Evolutionary conservation across 2,888 invertebrate species (phyloP), one percentile per base, ranked within the genome.

Genomic region (Abrostola triplasia): DNA sequence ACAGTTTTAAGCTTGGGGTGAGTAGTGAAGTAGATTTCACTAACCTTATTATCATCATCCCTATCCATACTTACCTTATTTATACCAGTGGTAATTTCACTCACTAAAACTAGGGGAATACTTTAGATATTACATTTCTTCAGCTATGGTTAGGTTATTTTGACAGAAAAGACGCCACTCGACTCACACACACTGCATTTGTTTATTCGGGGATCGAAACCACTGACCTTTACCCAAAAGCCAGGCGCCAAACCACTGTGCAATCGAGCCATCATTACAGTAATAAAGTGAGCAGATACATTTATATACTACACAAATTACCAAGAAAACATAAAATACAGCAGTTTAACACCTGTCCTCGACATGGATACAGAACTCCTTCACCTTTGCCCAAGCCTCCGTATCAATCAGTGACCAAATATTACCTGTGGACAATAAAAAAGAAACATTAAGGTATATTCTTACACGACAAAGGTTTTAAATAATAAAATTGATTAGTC

Each of bases 371-470:
- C 62, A 59, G 35, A 51, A 53, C 47, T 54, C 75, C 76, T 73
- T 76, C 68, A 65, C 64, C 62, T 76, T 71, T 77, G 53, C 55
- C 57, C 36, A 54, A 61, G 58, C 36, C 47, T 51, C 48, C 60
- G 57, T 60, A 51, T 66, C 49, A 59, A 50, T 48, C 48, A 61
- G 41, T 53, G 49, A 65, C 50, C 70, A 61, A 66, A 76, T 77
- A 74, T 81, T 85, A 85, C 85, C 85, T 84, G 85, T 64, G 67
- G 79, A 83, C 80, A 85, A 85, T 73, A 56, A 64, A 74, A 70
- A 74, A 74, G 12, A 57, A 70, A 76, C 36, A 59, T 70, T 70
- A 63, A 57, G 59, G 38, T 36, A 36, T 42, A 59, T 53, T 55
- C 47, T 51, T 42, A 35, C 24, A 42, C 36, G 36, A 47, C 37